phyloP scores from a whole-genome alignment of 2,888 invertebrate species.

The Antitype chi region DNA sequence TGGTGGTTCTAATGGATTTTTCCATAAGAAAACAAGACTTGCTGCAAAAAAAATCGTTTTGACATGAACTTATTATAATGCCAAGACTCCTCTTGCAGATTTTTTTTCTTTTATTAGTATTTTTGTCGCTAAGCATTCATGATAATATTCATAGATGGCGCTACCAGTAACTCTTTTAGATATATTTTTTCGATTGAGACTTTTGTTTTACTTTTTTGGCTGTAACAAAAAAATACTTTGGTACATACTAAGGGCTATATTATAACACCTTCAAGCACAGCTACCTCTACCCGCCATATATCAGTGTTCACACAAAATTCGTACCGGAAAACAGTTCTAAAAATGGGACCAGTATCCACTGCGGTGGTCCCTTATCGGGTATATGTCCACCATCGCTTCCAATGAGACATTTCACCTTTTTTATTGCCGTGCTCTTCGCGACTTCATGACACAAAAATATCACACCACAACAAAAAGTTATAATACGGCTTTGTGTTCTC shows the following conservation, averaged over 20 bases:
- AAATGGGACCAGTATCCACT: constrained; percentile 82
- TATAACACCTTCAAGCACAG: constrained; percentile 52
- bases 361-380: constrained; percentile 89
- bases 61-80: neutral
- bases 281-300: constrained; percentile 45
- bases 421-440: constrained; percentile 89
- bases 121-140: neutral
- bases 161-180: neutral
- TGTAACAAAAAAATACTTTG: neutral
- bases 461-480: constrained; percentile 25
- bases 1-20: neutral
- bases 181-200: neutral
- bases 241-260: neutral
- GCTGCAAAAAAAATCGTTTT: neutral
- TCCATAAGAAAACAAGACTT: neutral
- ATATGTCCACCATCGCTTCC: constrained; percentile 86
- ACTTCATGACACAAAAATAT: constrained; percentile 78
- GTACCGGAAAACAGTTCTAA: constrained; percentile 87
- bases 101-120: neutral
- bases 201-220: neutral
- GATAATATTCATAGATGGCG: constrained; percentile 46
- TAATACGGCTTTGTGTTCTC: constrained; percentile 30
- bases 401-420: constrained; percentile 90
- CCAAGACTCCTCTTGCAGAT: neutral
- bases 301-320: constrained; percentile 73